Conservation (phyloP, 1,140 invertebrate species). For the Heterodera carotae region DNA sequence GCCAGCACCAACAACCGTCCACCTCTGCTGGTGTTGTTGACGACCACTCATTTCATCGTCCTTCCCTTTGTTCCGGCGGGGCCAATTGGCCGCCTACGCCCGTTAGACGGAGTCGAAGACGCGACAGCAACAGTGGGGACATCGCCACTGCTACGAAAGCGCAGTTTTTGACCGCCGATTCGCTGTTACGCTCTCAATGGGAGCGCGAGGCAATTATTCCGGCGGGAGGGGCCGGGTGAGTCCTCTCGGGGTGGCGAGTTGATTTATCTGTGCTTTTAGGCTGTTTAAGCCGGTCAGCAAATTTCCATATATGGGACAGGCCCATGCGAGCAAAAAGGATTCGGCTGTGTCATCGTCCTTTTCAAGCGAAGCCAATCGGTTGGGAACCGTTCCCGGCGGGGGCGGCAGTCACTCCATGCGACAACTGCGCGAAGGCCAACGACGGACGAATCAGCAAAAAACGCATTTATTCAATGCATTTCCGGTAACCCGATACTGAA, state of each 20-base stretch:
- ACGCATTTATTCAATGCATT: slow-evolving; percentile 17
- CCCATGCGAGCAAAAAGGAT: slow-evolving; percentile 45
- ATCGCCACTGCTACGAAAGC: slow-evolving; percentile 13
- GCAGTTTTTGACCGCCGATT: slow-evolving; percentile 29
- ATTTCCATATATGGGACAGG: slow-evolving; percentile 44
- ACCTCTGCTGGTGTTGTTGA: not conserved
- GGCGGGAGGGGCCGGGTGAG: slow-evolving; percentile 39
- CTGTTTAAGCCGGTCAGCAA: slow-evolving; percentile 42
- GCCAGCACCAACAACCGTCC: slow-evolving; percentile 9
- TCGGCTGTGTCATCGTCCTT: slow-evolving; percentile 51
- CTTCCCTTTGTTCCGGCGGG: too few relatives aligned
- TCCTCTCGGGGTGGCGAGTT: not conserved
- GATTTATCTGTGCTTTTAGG: not conserved
- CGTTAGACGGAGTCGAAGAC: not conserved
- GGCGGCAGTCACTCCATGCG: slow-evolving; percentile 4
- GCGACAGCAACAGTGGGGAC: not conserved
- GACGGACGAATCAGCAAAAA: slow-evolving; percentile 22
- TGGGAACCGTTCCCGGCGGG: not conserved
- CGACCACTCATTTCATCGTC: slow-evolving; percentile 7
- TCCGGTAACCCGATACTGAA: not conserved
- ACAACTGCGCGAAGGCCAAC: slow-evolving; percentile 23
- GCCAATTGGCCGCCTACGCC: not conserved
- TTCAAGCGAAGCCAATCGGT: slow-evolving; percentile 42
- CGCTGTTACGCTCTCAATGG: slow-evolving; percentile 41
- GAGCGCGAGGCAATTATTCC: slow-evolving; percentile 38